These are phyloP conservation scores for Mustela nigripes DNA, from an alignment of 2,113 vertebrate genomes.

Conservation along the genomic window DNA sequence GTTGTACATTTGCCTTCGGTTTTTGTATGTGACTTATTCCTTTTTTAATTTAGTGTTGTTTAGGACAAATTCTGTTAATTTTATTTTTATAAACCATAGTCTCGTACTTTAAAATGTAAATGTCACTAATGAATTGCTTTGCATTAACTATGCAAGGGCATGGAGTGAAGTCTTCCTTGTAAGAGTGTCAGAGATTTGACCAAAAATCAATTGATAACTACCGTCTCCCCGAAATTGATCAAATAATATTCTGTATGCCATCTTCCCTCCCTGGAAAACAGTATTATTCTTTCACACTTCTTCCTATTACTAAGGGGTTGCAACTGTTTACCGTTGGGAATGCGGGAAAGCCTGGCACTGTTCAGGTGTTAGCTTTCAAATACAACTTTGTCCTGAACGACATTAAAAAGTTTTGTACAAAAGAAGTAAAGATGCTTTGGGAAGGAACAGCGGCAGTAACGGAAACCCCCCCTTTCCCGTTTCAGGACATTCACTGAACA, in stretches of 20 bases:
- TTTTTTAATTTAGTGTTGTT: conserved; percentile 97
- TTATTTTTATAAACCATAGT: conserved; percentile 89
- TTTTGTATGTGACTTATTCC: conserved; percentile 90
- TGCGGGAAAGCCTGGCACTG: conserved; percentile 84
- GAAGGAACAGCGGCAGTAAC: conserved; percentile 70
- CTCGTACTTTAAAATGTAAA: conserved; percentile 87
- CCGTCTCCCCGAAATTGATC: conserved; percentile 77
- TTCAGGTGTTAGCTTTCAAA: conserved; percentile 85
- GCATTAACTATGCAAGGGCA: conserved; percentile 92
- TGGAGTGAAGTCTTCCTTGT: conserved; percentile 88
- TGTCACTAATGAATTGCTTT: conserved; percentile 89
- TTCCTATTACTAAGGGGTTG: conserved; percentile 83
- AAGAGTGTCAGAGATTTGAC: conserved; percentile 86
- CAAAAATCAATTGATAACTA: conserved; percentile 80
- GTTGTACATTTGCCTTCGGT: conserved; percentile 94
- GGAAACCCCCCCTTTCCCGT: conserved; percentile 85
- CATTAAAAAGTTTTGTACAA: conserved; percentile 92
- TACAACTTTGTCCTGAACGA: conserved; percentile 96
- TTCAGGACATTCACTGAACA: conserved; percentile 99
- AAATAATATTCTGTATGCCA: conserved; percentile 66
- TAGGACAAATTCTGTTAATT: conserved; percentile 96
- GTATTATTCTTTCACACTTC: conserved; percentile 77
- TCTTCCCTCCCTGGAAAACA: conserved; percentile 82
- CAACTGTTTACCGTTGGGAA: conserved; percentile 86
- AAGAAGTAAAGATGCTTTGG: not conserved